Conservation (phyloP, 2,888 invertebrate species). For the Lymantria dispar region DNA sequence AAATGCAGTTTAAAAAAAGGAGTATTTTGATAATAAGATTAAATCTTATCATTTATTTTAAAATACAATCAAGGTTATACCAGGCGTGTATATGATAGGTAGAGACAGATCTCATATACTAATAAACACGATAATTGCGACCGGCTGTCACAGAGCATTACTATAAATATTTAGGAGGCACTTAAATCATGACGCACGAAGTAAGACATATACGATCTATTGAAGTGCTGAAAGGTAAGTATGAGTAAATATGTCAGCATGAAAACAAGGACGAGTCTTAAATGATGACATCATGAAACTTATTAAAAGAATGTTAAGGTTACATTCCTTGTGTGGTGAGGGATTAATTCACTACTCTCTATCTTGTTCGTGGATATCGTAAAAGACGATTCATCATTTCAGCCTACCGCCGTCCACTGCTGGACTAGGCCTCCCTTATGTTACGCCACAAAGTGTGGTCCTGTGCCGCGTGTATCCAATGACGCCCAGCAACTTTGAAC, state of each 20-base stretch:
- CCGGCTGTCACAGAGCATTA: slow-evolving; percentile 20
- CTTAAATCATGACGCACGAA: slow-evolving; percentile 26
- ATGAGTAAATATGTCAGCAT: background rate
- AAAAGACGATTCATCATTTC: too few species aligned
- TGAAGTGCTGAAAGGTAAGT: slow-evolving; percentile 3
- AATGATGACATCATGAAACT: background rate
- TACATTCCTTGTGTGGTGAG: too few species aligned
- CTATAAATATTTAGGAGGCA: slow-evolving; percentile 40
- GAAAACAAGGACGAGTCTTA: background rate
- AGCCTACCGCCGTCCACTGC: too few species aligned
- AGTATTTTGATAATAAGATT: too few species aligned
- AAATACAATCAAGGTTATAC: slow-evolving; percentile 28
- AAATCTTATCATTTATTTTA: slow-evolving; percentile 18
- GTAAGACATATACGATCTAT: slow-evolving; percentile 10
- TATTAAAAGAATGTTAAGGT: too few species aligned
- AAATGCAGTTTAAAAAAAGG: too few species aligned
- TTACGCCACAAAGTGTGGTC: too few species aligned
- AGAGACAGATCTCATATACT: slow-evolving; percentile 30
- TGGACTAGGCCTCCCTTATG: too few species aligned
- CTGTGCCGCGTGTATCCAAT: too few species aligned
- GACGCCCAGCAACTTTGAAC: too few species aligned
- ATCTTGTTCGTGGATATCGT: too few species aligned
- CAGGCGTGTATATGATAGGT: slow-evolving; percentile 27
- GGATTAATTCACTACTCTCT: too few species aligned
- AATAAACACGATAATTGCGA: slow-evolving; percentile 42